Evolutionary conservation across 2,797 vertebrate species (phyloP).

Genomic region (Pseudochirops cupreus): DNA sequence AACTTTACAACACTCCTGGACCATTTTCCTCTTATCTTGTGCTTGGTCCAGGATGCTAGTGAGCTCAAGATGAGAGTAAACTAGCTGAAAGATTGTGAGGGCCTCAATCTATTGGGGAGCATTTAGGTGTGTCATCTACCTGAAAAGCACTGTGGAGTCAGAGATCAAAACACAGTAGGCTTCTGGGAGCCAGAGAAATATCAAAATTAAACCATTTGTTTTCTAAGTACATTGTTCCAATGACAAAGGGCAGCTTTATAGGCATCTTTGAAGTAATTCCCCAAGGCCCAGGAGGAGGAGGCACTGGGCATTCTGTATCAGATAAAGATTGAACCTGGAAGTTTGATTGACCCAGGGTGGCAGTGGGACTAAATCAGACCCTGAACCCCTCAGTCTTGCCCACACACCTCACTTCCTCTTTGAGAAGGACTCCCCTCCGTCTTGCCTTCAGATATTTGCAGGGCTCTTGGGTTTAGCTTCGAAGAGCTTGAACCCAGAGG

Average conservation of each 20-base stretch:
- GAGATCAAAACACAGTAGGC: conserved; percentile 70
- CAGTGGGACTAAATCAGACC: not conserved
- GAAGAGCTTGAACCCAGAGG: not conserved
- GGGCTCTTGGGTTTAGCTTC: not conserved
- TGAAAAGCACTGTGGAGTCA: conserved; percentile 74
- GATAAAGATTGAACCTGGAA: not conserved
- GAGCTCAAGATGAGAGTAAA: conserved; percentile 67
- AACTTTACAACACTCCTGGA: conserved; percentile 60
- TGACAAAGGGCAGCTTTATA: conserved; percentile 24
- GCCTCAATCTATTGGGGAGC: conserved; percentile 55
- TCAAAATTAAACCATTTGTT: conserved; percentile 74
- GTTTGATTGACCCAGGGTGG: not conserved
- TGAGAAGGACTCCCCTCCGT: not conserved
- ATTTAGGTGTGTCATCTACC: conserved; percentile 41
- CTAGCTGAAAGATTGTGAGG: conserved; percentile 61
- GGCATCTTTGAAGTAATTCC: not conserved
- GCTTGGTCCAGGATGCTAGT: conserved; percentile 60
- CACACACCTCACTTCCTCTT: not conserved
- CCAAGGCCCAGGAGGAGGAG: not conserved
- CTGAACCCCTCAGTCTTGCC: not conserved
- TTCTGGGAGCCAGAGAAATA: conserved; percentile 63
- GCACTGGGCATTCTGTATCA: not conserved
- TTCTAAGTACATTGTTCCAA: conserved; percentile 43
- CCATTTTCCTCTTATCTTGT: conserved; percentile 66
- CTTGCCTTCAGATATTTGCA: not conserved